Evolutionary conservation across 64 coral and sea anemone species (phyloP), one percentile per base, ranked within the genome.

Genomic region (Stichodactyla mertensii): DNA sequence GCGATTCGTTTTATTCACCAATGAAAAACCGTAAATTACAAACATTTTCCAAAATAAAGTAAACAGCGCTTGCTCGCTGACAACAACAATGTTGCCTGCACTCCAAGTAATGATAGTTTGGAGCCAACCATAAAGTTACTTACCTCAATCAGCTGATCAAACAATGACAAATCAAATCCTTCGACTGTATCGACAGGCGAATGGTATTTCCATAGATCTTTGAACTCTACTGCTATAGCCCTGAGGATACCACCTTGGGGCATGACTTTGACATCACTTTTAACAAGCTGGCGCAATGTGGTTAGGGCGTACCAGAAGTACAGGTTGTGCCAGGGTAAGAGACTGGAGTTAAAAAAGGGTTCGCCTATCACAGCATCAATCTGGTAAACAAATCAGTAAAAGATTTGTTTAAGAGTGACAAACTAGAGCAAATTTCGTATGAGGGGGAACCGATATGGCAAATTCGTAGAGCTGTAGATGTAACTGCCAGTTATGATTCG

Each of bases 131-230:
- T 16, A 61, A 15, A 16, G 59, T 61, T 15, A 69, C 64, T 85
- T 59, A 98, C 95, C 92, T 91, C 85, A 45, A 98, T 98, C 4
- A 98, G 84, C 66, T 92, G 60, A 78, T 98, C 89, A 89, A 98
- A 98, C n/a, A 86, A 64, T 45, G 53, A 51, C 55, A 98, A 79
- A 61, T 98, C 89, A 85, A 98, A 94, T 6, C 95, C 95, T 61
- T 98, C 92, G 2, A 98, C 87, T n/a, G 16, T 89, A 79, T 85
- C 77, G 5, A 98, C 83, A 16, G 95, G 95, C 20, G 95, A 87
- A 66, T 94, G 92, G 9, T 93, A 94, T 78, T 98, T 98, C 95
- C 95, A 98, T 19, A 98, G 92, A 88, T 98, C 95, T 57, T 98
- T 85, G 82, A 98, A 94, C 84, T 98, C 92, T 4, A 98, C 95